Evolutionary conservation across 2,888 invertebrate species (phyloP), one percentile per base, ranked within the genome.

Genomic region (Ophonus ardosiacus): DNA sequence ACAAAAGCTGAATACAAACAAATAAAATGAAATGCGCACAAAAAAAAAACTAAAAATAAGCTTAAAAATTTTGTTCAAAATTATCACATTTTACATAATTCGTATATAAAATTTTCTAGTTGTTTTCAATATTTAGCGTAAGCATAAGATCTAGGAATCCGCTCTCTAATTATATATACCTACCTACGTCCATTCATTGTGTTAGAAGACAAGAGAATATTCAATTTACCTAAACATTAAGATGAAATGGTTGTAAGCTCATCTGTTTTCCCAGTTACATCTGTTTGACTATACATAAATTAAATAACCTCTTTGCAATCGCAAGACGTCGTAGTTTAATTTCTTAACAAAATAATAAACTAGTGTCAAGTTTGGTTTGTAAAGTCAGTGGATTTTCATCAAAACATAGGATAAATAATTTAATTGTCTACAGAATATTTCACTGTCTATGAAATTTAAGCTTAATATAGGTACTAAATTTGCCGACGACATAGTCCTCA

Each of bases 301-400:
- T 74, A 17, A 43, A 74, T 74, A 51, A 51, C 7, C 51, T 43
- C 71, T 13, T 17, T 43, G 18, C 13, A 40, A 17, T 40, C 71
- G 18, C 43, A 21, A 3, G 10, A 13, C 43, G 43, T 51, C 43
- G 40, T 74, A 43, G 4, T 74, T 18, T 8, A 74, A 74, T 74
- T 74, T 74, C 71, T 8, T 74, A 74, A 74, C 71, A 74, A 43
- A 43, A 74, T 74, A 74, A 74, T 43, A 43, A 74, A 74, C 43
- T 74, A 43, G 71, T 43, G 71, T 74, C 71, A 74, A 74, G 71
- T 74, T 68, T 43, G 43, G 71, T 74, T 74, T 74, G 17, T 15
- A 21, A 74, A 74, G 71, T 74, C 71, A 74, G 43, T 43, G 17
- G 40, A 18, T 40, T 8, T 43, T 74, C 71, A 43, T 51, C 21